phyloP scores from a whole-genome alignment of 2,888 invertebrate genomes.

The Aromia moschata region DNA sequence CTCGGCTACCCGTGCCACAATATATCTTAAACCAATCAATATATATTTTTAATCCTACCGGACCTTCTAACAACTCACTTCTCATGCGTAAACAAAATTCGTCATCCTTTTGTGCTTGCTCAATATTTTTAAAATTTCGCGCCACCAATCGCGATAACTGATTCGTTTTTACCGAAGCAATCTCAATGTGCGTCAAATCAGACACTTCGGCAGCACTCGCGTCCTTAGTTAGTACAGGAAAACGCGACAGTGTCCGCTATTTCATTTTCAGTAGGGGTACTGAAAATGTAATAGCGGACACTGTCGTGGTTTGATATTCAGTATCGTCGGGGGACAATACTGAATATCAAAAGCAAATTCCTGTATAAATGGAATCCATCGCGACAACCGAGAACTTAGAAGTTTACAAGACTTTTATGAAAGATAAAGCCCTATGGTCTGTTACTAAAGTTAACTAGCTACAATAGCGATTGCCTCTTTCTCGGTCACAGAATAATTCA shows the following conservation, averaged over 20 bases:
- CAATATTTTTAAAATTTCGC: not conserved
- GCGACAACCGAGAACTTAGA: conserved; percentile 4
- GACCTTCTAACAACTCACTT: not conserved
- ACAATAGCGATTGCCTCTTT: not conserved
- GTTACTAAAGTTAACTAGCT: not conserved
- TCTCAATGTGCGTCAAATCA: not conserved
- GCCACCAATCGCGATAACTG: not conserved
- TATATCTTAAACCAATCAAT: not conserved
- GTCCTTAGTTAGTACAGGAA: not conserved
- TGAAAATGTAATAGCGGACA: too few species aligned
- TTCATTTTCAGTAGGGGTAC: conserved; percentile 1
- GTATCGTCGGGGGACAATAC: too few species aligned
- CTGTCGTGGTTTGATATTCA: too few species aligned
- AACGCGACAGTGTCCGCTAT: not conserved
- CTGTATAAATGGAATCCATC: conserved; percentile 17
- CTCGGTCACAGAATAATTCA: not conserved
- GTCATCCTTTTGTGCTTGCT: not conserved
- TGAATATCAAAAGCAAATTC: conserved; percentile 18
- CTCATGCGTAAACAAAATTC: not conserved
- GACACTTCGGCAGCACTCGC: not conserved
- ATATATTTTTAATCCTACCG: not conserved
- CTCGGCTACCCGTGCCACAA: not conserved
- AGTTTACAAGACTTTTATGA: conserved; percentile 13
- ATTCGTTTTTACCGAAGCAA: not conserved
- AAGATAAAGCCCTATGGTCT: conserved; percentile 13